Evolutionary conservation across 2,113 vertebrate species (phyloP).

Genomic region (Sula dactylatra): DNA sequence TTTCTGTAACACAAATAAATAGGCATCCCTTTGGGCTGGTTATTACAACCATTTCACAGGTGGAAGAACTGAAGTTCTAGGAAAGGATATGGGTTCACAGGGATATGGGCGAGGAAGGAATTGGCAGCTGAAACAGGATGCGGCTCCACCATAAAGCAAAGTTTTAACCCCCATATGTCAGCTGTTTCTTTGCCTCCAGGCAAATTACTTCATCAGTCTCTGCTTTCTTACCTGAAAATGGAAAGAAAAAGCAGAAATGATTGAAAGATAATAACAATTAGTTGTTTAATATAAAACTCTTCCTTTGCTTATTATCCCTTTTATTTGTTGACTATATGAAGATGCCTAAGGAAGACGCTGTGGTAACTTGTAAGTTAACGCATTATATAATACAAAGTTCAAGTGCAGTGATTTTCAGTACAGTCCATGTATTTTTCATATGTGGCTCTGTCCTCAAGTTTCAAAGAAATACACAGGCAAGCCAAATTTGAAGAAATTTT

Average conservation of each 20-base stretch:
- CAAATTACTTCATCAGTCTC: background rate
- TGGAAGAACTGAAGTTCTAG: background rate
- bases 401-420: background rate
- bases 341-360: background rate
- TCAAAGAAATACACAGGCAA: conserved; percentile 6
- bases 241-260: background rate
- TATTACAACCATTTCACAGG: background rate
- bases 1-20: background rate
- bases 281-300: background rate
- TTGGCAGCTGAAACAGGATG: background rate
- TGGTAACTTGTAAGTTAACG: background rate
- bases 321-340: background rate
- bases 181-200: background rate
- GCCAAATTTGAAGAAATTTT: conserved; percentile 21
- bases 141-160: background rate
- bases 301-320: background rate
- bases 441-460: conserved; percentile 43
- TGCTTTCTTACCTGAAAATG: background rate
- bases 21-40: background rate
- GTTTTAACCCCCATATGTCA: background rate
- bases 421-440: conserved; percentile 23
- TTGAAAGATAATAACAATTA: background rate
- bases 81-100: background rate
- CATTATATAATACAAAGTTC: conserved; percentile 28
- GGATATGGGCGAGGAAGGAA: background rate